These are phyloP conservation scores for Stenotaenia linearis DNA, from an alignment of 2,888 invertebrate genomes.

Conservation along the genomic window DNA sequence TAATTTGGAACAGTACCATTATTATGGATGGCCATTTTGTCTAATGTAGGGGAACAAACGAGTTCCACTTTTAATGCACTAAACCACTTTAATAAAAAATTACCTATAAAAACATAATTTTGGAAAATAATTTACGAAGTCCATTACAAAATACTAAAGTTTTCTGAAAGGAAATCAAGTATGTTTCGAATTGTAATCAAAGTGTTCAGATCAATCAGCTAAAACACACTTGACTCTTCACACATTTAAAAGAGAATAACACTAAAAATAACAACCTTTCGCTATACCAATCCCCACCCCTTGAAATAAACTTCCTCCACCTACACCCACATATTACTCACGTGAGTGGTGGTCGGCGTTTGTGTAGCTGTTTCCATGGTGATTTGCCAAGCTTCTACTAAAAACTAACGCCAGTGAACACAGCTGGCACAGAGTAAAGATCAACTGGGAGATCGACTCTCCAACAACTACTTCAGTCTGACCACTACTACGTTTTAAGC, in stretches of 20 bases:
- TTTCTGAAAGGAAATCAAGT: not conserved
- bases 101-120: not conserved
- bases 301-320: conserved; percentile 27
- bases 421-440: conserved; percentile 14
- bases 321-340: conserved; percentile 22
- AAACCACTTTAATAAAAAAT: not conserved
- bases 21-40: conserved; percentile 19
- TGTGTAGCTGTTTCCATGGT: conserved; percentile 28
- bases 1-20: not conserved
- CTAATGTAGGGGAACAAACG: conserved; percentile 11
- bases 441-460: not conserved
- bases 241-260: not conserved
- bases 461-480: not conserved
- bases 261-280: not conserved
- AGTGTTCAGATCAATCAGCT: not conserved
- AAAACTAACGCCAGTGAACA: conserved; percentile 19
- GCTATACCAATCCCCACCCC: conserved; percentile 11
- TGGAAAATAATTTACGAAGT: not conserved
- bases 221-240: conserved; percentile 9
- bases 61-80: conserved; percentile 3
- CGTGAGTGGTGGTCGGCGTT: conserved; percentile 22
- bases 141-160: not conserved
- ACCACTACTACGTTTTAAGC: conserved; percentile 1
- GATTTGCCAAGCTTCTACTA: conserved; percentile 19
- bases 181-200: no score